Percentiles rank a stretch among this genome's conserved stretches.
These are phyloP conservation scores for Armadillidium nasatum DNA, from an alignment of 1,140 invertebrate species.

Conservation along the genomic window DNA sequence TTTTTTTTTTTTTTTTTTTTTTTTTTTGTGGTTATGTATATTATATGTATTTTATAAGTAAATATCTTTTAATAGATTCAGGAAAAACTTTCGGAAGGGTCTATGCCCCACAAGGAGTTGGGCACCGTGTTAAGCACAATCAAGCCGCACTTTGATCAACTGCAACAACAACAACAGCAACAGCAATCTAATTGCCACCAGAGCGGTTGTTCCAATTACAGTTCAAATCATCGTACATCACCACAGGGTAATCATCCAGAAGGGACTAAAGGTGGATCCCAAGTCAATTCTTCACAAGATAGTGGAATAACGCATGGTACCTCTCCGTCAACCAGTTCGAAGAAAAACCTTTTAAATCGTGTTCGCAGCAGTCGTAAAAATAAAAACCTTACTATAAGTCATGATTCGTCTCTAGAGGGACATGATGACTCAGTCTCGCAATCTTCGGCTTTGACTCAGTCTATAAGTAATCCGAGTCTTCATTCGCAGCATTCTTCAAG, in stretches of 20 bases:
- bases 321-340: neutral
- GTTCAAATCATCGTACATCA: neutral
- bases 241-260: neutral
- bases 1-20: too few species aligned
- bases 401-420: slow-evolving; percentile 37
- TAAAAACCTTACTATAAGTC: neutral
- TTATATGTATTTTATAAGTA: neutral
- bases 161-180: neutral
- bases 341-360: neutral
- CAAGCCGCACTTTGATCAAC: neutral
- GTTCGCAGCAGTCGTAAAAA: neutral
- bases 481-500: slow-evolving; percentile 23
- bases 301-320: neutral
- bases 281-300: too few species aligned
- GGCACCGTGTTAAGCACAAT: neutral
- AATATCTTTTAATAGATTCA: neutral
- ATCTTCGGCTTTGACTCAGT: slow-evolving; percentile 27
- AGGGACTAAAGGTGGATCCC: neutral
- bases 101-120: neutral
- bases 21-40: too few species aligned
- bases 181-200: neutral
- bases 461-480: slow-evolving; percentile 21
- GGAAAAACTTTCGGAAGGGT: neutral
- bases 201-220: neutral
- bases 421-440: slow-evolving; percentile 42